phyloP scores from a whole-genome alignment of 2,888 invertebrate species.

The Ectemnius cavifrons region DNA sequence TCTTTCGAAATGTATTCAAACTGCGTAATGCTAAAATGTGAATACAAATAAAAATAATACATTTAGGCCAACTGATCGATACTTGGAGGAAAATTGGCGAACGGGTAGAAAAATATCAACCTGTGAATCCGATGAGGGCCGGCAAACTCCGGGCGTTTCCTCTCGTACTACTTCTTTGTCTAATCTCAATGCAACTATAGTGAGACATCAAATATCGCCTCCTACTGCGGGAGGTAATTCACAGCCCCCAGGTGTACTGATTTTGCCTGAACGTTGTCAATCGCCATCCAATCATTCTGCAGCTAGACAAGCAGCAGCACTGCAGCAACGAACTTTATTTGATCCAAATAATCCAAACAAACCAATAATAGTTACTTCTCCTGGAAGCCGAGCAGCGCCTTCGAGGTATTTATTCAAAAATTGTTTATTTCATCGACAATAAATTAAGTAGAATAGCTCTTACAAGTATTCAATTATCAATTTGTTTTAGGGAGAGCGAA shows the following conservation, averaged over 20 bases:
- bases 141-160: constrained; percentile 65
- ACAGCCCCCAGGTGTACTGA: constrained; percentile 77
- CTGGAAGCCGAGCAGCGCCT: constrained; percentile 75
- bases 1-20: not conserved
- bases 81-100: constrained; percentile 75
- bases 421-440: not conserved
- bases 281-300: constrained; percentile 60
- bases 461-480: not conserved
- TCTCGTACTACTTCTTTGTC: constrained; percentile 54
- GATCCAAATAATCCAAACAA: constrained; percentile 85
- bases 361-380: constrained; percentile 84
- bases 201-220: constrained; percentile 50
- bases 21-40: not conserved
- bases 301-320: constrained; percentile 53
- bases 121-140: constrained; percentile 73
- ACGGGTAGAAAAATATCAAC: constrained; percentile 70
- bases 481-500: constrained; percentile 67
- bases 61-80: constrained; percentile 56
- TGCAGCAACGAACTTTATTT: constrained; percentile 80
- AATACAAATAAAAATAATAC: not conserved
- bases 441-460: not conserved
- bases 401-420: constrained; percentile 60
- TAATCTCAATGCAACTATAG: constrained; percentile 59
- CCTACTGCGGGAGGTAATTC: constrained; percentile 55
- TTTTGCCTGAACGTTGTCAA: constrained; percentile 74